A percentile compares a stretch with the other conserved stretches of the same genome.
Conservation (phyloP, 2,113 vertebrate species). For the Sphyrna mokarran region DNA sequence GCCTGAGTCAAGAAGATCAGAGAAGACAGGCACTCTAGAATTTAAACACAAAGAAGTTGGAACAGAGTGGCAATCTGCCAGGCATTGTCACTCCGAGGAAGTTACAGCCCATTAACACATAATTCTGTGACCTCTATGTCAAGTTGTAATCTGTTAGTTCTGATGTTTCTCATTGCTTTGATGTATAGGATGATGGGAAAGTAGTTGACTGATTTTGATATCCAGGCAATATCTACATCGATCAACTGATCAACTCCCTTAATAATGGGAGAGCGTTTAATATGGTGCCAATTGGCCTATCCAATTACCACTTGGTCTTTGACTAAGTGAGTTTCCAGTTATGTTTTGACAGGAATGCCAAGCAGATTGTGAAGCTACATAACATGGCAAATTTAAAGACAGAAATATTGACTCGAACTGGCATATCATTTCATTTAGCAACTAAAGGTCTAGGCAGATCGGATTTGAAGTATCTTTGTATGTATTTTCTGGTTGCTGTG, state of each 20-base stretch:
- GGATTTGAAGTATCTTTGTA: neutral
- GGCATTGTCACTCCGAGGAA: neutral
- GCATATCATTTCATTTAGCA: neutral
- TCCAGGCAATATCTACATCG: neutral
- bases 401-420: neutral
- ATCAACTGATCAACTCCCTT: neutral
- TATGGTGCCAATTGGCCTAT: neutral
- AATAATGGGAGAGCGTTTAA: neutral
- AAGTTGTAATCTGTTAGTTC: neutral
- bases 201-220: neutral
- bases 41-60: too few relatives aligned
- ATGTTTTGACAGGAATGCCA: neutral
- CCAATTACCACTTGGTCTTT: neutral
- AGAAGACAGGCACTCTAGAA: too few relatives aligned
- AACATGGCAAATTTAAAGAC: neutral
- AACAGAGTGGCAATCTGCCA: too few relatives aligned
- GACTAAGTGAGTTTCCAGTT: neutral
- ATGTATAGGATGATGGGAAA: neutral
- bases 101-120: neutral
- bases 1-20: too few relatives aligned
- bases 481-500: neutral
- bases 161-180: neutral
- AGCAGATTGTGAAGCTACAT: neutral
- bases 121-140: neutral
- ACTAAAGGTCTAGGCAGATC: neutral